A percentile compares a stretch with the other conserved stretches of the same genome.
Conservation (phyloP, 2,113 vertebrate species). For the Damaliscus lunatus region DNA sequence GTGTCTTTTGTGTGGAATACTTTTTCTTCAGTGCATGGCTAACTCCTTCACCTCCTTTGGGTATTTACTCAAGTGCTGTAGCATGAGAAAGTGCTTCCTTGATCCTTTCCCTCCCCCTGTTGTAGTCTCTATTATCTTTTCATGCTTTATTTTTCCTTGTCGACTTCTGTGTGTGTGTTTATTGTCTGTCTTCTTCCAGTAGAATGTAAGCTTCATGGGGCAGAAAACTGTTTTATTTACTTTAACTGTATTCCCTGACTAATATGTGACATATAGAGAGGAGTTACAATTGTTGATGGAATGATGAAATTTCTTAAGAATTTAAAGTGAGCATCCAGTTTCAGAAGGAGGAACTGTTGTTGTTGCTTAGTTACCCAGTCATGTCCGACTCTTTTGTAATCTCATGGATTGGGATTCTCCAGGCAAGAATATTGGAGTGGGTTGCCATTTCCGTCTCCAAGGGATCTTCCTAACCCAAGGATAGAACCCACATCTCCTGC, state of each 20-base stretch:
- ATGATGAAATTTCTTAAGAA: neutral
- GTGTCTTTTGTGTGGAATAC: neutral
- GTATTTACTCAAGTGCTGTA: neutral
- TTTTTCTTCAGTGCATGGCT: neutral
- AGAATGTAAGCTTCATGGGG: neutral
- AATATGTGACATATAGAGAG: neutral
- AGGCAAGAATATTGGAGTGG: neutral
- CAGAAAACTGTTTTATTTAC: conserved; percentile 8
- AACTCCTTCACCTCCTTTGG: neutral
- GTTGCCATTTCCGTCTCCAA: neutral
- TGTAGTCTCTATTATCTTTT: neutral
- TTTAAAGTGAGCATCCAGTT: neutral
- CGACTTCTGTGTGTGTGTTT: neutral
- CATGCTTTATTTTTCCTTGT: neutral
- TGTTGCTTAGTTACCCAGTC: neutral
- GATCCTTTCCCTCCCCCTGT: neutral
- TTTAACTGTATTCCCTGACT: neutral
- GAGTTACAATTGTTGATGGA: neutral
- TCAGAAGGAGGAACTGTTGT: neutral
- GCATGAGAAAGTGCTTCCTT: neutral
- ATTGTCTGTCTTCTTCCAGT: neutral
- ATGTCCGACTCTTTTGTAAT: neutral
- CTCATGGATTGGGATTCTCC: neutral
- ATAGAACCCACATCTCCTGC: neutral
- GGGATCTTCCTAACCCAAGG: neutral